A percentile compares a stretch with the other conserved stretches of the same genome.
Conservation (phyloP, 2,113 vertebrate species). For the Abramis brama region DNA sequence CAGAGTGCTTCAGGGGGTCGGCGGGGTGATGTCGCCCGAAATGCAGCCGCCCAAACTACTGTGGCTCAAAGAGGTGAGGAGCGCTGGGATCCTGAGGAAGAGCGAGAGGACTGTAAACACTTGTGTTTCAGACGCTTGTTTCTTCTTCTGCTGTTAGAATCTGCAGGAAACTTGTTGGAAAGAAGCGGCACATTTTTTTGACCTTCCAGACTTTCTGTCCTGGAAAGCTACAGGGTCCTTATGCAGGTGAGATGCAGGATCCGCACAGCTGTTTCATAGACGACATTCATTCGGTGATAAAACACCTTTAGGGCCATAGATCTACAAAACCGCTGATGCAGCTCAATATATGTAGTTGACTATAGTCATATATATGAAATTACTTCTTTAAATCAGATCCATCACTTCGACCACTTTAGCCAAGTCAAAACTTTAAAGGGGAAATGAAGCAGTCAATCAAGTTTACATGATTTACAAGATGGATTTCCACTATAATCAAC, state of each 20-base stretch:
- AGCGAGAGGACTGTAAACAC: constrained; percentile 36
- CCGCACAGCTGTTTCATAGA: background rate
- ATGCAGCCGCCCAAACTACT: constrained; percentile 97
- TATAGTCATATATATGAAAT: no score
- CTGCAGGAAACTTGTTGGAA: constrained; percentile 73
- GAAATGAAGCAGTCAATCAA: no score
- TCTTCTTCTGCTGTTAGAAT: constrained; percentile 63
- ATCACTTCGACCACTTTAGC: no score
- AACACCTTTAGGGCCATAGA: no score
- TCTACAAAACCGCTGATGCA: no score
- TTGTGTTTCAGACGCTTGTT: constrained; percentile 26
- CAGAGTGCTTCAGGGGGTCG: constrained; percentile 80
- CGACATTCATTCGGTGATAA: no score
- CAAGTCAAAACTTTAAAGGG: no score
- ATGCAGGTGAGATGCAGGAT: constrained; percentile 77
- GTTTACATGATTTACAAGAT: no score
- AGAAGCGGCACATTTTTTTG: constrained; percentile 87
- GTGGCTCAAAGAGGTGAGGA: constrained; percentile 93
- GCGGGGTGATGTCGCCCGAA: constrained; percentile 94
- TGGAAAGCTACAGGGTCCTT: constrained; percentile 94
- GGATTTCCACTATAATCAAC: no score
- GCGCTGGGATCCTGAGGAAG: background rate
- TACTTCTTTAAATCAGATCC: no score
- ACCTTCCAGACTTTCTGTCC: constrained; percentile 93
- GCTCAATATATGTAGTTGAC: no score